A percentile compares a stretch with the other conserved stretches of the same genome.
phyloP scores from a whole-genome alignment of 2,113 vertebrate genomes.

The Anhinga anhinga region DNA sequence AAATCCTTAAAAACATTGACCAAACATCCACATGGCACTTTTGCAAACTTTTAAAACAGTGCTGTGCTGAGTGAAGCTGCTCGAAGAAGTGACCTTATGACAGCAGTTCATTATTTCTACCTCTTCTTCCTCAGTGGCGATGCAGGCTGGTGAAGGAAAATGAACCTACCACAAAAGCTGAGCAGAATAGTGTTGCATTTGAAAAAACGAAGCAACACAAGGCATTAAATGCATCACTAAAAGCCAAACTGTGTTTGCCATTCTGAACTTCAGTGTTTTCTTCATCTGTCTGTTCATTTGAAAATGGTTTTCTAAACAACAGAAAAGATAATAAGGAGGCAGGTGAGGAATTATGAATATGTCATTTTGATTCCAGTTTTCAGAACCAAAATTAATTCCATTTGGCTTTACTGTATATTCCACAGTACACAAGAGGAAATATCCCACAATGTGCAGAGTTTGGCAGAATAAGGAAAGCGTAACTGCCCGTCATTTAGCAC shows the following conservation, averaged over 20 bases:
- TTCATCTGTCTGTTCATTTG: background rate
- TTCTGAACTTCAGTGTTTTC: background rate
- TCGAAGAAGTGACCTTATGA: background rate
- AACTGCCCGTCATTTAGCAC: background rate
- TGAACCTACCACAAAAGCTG: background rate
- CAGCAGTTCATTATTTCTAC: background rate
- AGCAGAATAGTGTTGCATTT: background rate
- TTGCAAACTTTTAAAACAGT: background rate
- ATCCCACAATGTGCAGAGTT: background rate
- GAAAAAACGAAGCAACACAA: background rate
- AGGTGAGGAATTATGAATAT: background rate
- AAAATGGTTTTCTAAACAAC: background rate
- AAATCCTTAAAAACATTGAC: background rate
- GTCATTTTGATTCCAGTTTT: background rate
- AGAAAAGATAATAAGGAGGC: background rate
- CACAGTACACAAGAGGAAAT: background rate
- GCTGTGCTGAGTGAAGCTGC: background rate
- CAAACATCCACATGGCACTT: background rate
- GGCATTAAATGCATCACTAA: background rate
- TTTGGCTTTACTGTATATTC: background rate
- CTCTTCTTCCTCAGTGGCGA: background rate
- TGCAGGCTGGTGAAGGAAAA: background rate
- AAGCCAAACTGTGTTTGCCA: background rate
- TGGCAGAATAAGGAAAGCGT: background rate
- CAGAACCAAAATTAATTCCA: background rate